Percentiles rank a stretch among this genome's conserved stretches.
Evolutionary conservation across 2,113 vertebrate species (phyloP).

Genomic region (Rhinolophus sinicus): DNA sequence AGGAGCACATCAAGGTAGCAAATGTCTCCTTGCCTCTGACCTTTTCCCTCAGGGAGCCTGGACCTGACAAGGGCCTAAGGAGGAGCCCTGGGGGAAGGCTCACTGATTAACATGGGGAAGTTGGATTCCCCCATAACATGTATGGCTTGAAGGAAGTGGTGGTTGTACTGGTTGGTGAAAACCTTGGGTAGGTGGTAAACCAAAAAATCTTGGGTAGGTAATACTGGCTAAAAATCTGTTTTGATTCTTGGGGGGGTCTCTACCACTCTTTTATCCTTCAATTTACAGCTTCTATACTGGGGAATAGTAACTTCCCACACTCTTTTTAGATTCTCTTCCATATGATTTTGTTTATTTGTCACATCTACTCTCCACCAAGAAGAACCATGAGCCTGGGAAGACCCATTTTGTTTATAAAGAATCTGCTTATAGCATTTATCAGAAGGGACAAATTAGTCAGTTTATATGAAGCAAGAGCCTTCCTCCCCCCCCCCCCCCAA

Average conservation of each 20-base stretch:
- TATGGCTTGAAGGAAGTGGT: not conserved
- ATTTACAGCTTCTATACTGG: not conserved
- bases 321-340: not conserved
- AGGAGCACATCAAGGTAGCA: slow-evolving; percentile 99
- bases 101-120: not conserved
- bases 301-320: not conserved
- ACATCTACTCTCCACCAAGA: not conserved
- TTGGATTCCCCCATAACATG: not conserved
- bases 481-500: too few species aligned
- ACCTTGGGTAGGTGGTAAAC: not conserved
- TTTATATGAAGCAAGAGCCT: not conserved
- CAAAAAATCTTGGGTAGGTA: not conserved
- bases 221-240: not conserved
- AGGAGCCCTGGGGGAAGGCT: rapidly evolving
- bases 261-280: not conserved
- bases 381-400: not conserved
- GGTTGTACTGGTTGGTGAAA: not conserved
- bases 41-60: not conserved
- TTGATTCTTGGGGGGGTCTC: not conserved
- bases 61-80: not conserved
- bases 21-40: slow-evolving; percentile 73
- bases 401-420: not conserved
- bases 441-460: not conserved
- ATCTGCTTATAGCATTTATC: not conserved
- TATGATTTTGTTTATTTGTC: not conserved